Evolutionary conservation across 2,797 vertebrate genomes (phyloP), one percentile per base, ranked within the genome.

Genomic region (Cygnus olor): DNA sequence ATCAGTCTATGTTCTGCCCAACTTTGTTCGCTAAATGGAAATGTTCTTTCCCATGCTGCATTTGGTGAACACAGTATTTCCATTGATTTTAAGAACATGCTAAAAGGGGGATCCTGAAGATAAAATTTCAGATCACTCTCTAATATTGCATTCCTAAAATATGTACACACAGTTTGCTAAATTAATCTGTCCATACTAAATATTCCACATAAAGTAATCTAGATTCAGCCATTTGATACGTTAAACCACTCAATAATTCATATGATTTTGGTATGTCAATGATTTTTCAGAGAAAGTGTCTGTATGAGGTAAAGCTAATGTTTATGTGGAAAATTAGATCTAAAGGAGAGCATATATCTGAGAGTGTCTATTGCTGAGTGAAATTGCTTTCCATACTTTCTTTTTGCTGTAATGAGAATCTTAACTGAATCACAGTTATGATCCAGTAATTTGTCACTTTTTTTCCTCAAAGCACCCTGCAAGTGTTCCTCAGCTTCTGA

Each of bases 341-440:
- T 72, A 10, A 57, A 22, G 18, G 56, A 66, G 0, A 3, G 8
- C 38, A 10, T 38, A 36, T 49, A 69, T 61, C 3, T 0, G 0
- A 68, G 30, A 65, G 7, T 8, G 15, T 42, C 7, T 12, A 73
- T 45, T 38, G 28, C 32, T 80, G 57, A 47, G 5, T 80, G 21
- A 83, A 89, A 89, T 22, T 19, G 13, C 38, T 66, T 88, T 34
- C 21, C 5, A 13, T 32, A 61, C 87, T 82, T 85, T 54, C 8
- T 81, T 73, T 85, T 60, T 58, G 9, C 11, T 80, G 14, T 56
- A 49, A 63, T 63, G 40, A 71, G 36, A 74, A n/a, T 85, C 89
- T 78, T 68, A 81, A 76, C 49, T 80, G 11, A 83, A 44, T 45
- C n/a, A 34, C 15, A 65, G 45, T 64, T 71, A 85, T 22, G 20